Evolutionary conservation across 2,797 vertebrate genomes (phyloP), one percentile per base, ranked within the genome.

Genomic region (Rhinichthys osculus): DNA sequence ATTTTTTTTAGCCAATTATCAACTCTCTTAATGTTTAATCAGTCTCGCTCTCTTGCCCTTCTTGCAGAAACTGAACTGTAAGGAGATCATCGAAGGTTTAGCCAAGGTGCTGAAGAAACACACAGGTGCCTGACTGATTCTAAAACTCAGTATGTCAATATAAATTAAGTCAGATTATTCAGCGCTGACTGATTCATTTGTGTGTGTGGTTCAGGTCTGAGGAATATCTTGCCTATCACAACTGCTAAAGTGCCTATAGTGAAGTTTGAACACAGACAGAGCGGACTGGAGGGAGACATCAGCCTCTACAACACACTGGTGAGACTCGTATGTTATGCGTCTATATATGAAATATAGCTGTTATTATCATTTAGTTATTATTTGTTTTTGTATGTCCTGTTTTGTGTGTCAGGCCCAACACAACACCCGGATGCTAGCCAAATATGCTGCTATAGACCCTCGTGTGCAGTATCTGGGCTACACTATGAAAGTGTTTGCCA

Each of bases 221-320:
- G 96, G 93, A 99, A 99, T 92, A 99, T 99, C 93, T 92, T 99
- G 95, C 98, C 98, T 90, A 99, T 99, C 94, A 99, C 98, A 83
- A 99, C 98, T 94, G 98, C 98, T 94, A 99, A 99, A 97, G 98
- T 99, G 95, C 98, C 98, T 96, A 99, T 99, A 57, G 98, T 99
- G 86, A 99, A 99, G 94, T 99, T 99, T 94, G 98, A 99, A 89
- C 98, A 99, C 94, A 94, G 96, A 90, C 94, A 97, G 89, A 99
- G 98, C 87, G 96, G 97, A 40, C 93, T 99, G 92, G 98, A 99
- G 93, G 98, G 98, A 76, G 98, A 99, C 84, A 99, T 99, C 91
- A 99, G 98, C 93, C 96, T 99, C 71, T 99, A 99, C 91, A 99
- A 99, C 90, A 99, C 98, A 7, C 94, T 99, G 96, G 98, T 99